These are phyloP conservation scores for Standfussiana lucernea DNA, from an alignment of 2,888 invertebrate species.

Conservation along the genomic window DNA sequence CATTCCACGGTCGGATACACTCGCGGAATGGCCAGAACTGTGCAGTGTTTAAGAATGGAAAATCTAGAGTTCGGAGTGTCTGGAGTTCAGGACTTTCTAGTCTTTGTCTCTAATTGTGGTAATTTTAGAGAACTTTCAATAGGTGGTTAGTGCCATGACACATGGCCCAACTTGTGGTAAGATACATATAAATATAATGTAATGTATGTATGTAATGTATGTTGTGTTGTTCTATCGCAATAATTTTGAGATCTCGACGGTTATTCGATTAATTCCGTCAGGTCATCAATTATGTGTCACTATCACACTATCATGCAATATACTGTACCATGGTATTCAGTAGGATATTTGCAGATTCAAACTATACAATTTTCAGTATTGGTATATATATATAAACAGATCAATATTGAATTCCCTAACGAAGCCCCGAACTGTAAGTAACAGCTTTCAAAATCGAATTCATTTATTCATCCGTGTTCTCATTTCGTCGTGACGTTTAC, in stretches of 20 bases:
- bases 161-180: not conserved
- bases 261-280: not conserved
- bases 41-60: constrained; percentile 8
- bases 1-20: constrained; percentile 43
- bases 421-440: constrained; percentile 14
- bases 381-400: not conserved
- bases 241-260: not conserved
- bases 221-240: not conserved
- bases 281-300: not conserved
- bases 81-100: constrained; percentile 5
- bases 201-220: too few relatives aligned
- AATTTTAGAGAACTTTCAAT: not conserved
- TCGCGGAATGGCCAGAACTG: constrained; percentile 34
- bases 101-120: not conserved
- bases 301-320: not conserved
- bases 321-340: too few relatives aligned
- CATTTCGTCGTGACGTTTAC: constrained; percentile 34
- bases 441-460: constrained; percentile 41
- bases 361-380: not conserved
- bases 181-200: not conserved
- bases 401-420: constrained; percentile 4
- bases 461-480: constrained; percentile 38
- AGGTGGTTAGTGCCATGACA: not conserved
- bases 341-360: constrained; percentile 7
- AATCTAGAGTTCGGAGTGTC: constrained; percentile 7